Base-by-base conservation (phyloP, 2,797 vertebrate species). In the Leuciscus waleckii region DNA sequence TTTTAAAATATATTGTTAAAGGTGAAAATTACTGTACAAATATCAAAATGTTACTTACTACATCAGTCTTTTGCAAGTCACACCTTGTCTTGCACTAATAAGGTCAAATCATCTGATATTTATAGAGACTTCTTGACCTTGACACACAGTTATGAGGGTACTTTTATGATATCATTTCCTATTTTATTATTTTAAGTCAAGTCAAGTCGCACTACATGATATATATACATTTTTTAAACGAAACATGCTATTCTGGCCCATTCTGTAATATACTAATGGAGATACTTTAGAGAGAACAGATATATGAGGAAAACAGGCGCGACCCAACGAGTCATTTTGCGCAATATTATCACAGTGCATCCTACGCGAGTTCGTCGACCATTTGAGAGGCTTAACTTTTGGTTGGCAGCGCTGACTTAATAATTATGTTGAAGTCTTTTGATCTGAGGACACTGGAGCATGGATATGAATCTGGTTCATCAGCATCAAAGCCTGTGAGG, bases 401-500 rank as follows among this genome's bases (percentile, higher is more conserved):
- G 51, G 19, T 83, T 75, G 80, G 49, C 23, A 41, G 23, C 2
- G 10, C 67, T 23, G 35, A 39, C 70, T 56, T 61, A 46, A 49
- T 39, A 79, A 69, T 82, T 83, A 71, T 14, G 1, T 16, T 11
- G 37, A 71, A 49, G 2, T 32, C 76, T 32, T 87, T 84, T 80
- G 86, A 79, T 84, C 81, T 75, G 6, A 74, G 56, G 35, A 39
- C 61, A 51, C 37, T 32, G 32, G 78, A 87, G 71, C 39, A 51
- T 39, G 49, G 79, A 70, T 29, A 81, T 70, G 71, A 81, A 77
- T 78, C 79, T 43, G 67, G 65, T 71, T 61, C 63, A 82, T 49
- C 39, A 61, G 51, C 83, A 79, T 85, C 76, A 85, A 70, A 58
- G 75, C 75, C 65, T 70, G 26, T 43, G 83, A 78, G 51, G 83